Evolutionary conservation across 1,140 invertebrate genomes (phyloP), one percentile per base, ranked within the genome.

Genomic region (Diachasmimorpha longicaudata): DNA sequence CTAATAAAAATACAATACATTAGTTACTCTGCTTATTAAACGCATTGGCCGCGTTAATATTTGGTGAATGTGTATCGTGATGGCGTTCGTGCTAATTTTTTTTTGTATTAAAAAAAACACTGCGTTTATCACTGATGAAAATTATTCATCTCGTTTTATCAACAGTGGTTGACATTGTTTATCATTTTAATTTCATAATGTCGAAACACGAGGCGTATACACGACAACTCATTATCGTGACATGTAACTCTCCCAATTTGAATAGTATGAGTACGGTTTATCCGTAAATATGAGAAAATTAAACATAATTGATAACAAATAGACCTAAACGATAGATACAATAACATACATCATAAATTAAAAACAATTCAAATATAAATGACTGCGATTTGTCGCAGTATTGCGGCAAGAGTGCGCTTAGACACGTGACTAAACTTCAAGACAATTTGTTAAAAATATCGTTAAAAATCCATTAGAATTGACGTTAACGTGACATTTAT

Each of bases 1-100:
- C 68, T 74, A 37, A 74, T 71, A 74, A 77, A 77, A 77, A 77
- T 77, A 77, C 76, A 77, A 67, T 77, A 77, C 72, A 74, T 77
- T 58, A 39, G 70, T 67, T 70, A 71, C 52, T 74, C 55, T 68
- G 23, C 48, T 52, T 52, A 52, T 52, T 16, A 52, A 52, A 52
- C 16, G 48, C 48, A 52, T 52, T 52, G 14, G 14, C 16, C 48
- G 48, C 48, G 48, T 52, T 52, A 52, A 16, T 77, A 36, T 74
- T 16, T 70, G 14, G 69, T 63, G 23, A 37, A 36, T 46, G 16
- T 68, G 71, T 44, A 48, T 69, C 63, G 16, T 77, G 48, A 19
- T 46, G 42, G 70, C 52, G 39, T 37, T 46, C 25, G 16, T 70
- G 31, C 44, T 44, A 46, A 8, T n/a, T 13, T 73, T n/a, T n/a